Evolutionary conservation across 2,888 invertebrate genomes (phyloP).

Genomic region (Crepidodera aurea): DNA sequence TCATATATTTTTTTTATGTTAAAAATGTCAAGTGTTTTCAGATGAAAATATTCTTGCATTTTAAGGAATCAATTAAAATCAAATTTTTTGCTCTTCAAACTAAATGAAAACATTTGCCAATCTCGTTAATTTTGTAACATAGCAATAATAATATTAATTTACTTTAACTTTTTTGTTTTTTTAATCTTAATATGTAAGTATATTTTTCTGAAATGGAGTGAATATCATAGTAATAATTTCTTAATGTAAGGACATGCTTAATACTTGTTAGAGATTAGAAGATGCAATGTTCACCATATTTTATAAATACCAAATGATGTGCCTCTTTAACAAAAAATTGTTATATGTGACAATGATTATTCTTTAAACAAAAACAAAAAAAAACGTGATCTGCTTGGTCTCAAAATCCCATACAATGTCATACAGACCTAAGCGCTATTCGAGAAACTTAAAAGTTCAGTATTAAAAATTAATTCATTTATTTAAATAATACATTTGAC

Average conservation of each 20-base stretch:
- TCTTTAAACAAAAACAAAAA: slow-evolving; percentile 41
- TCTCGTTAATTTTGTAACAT: slow-evolving; percentile 20
- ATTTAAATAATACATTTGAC: slow-evolving; percentile 29
- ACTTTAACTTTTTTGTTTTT: slow-evolving; percentile 3
- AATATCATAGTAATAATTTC: slow-evolving; percentile 40
- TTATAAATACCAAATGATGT: slow-evolving; percentile 59
- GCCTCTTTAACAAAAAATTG: slow-evolving; percentile 52
- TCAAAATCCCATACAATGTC: slow-evolving; percentile 51
- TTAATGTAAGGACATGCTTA: slow-evolving; percentile 41
- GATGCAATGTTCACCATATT: slow-evolving; percentile 50
- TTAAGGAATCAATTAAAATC: not conserved
- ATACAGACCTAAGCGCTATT: slow-evolving; percentile 52
- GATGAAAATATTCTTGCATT: slow-evolving; percentile 9
- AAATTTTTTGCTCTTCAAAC: not conserved
- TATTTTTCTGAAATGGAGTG: slow-evolving; percentile 26
- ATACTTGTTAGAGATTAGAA: slow-evolving; percentile 44
- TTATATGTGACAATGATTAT: slow-evolving; percentile 49
- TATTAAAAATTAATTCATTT: slow-evolving; percentile 27
- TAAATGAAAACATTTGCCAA: slow-evolving; percentile 23
- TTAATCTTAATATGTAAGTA: slow-evolving; percentile 22
- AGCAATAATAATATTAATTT: slow-evolving; percentile 26
- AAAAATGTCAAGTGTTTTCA: slow-evolving; percentile 22
- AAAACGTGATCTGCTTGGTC: slow-evolving; percentile 56
- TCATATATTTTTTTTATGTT: not conserved
- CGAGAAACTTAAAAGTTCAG: slow-evolving; percentile 32